Evolutionary conservation across 2,888 invertebrate species (phyloP), one percentile per base, ranked within the genome.

Genomic region (Labia minor): DNA sequence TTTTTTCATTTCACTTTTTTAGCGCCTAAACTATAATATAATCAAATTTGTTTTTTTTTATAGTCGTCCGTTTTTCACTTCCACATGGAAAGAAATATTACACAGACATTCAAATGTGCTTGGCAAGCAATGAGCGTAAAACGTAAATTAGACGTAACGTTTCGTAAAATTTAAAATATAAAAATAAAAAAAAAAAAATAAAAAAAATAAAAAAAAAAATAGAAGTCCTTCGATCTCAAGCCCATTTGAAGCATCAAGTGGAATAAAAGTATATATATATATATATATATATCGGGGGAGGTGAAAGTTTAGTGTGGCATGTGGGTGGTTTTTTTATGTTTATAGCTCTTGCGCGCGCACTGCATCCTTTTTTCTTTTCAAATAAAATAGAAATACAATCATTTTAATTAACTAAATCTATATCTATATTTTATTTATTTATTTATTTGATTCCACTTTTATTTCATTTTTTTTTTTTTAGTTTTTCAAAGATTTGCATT

Each of bases 81-180:
- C 14, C 14, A 49, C 49, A 49, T 10, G 14, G 49, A 33, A 11
- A 11, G 33, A 11, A n/a, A 49, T 49, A 49, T 49, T 49, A 49
- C 49, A 49, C n/a, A 49, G 49, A 14, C 14, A 49, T 49, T 49
- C 49, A 49, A 49, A 49, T 49, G 49, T 16, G 49, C 49, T 49
- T 49, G 49, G 49, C 49, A 49, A 49, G 49, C 49, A 14, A 49
- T 49, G 49, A 49, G 49, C 49, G 49, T 49, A 49, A 49, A 49
- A 49, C 49, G 49, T 49, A 49, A 49, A 49, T 49, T 49, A 49
- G 49, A 49, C 49, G 49, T 49, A 49, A 49, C 49, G 49, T 49
- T 49, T 49, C 49, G 49, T 49, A 14, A 49, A 49, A 49, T 49
- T 49, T 49, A 49, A 49, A 49, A 33, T 33, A 33, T 33, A 33